Evolutionary conservation across 2,888 invertebrate genomes (phyloP).

Genomic region (Melanostoma scalare): DNA sequence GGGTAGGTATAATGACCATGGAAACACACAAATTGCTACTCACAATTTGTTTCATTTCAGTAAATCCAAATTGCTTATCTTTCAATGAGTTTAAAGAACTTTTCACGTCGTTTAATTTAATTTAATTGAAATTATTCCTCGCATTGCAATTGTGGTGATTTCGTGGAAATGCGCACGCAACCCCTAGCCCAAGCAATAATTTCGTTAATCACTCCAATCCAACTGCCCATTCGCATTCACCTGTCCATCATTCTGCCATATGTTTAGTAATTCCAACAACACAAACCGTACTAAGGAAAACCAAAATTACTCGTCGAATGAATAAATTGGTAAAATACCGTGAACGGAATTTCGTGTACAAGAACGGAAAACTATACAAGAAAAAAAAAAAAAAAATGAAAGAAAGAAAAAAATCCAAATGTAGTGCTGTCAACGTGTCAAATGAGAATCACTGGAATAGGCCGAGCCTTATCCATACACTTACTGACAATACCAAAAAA

Average conservation of each 20-base stretch:
- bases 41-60: slow-evolving; percentile 54
- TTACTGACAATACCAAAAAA: not conserved
- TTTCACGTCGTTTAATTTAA: slow-evolving; percentile 67
- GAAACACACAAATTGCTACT: slow-evolving; percentile 17
- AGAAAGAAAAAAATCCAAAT: slow-evolving; percentile 37
- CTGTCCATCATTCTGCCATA: slow-evolving; percentile 70
- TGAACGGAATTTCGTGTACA: slow-evolving; percentile 46
- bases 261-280: slow-evolving; percentile 51
- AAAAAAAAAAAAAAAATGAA: slow-evolving; percentile 2
- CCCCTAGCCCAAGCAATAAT: slow-evolving; percentile 70
- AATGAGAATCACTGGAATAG: slow-evolving; percentile 45
- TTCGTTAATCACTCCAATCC: slow-evolving; percentile 70
- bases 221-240: slow-evolving; percentile 70
- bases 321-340: slow-evolving; percentile 69
- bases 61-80: slow-evolving; percentile 54
- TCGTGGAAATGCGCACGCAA: slow-evolving; percentile 66
- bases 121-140: slow-evolving; percentile 63
- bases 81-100: slow-evolving; percentile 22
- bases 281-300: slow-evolving; percentile 24
- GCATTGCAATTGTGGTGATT: slow-evolving; percentile 63
- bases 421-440: slow-evolving; percentile 66
- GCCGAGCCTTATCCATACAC: slow-evolving; percentile 10
- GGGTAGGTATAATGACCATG: not conserved
- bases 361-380: not conserved
- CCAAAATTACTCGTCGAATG: slow-evolving; percentile 42